Evolutionary conservation across 2,797 vertebrate genomes (phyloP), one percentile per base, ranked within the genome.

Genomic region (Eupleurogrammus muticus): DNA sequence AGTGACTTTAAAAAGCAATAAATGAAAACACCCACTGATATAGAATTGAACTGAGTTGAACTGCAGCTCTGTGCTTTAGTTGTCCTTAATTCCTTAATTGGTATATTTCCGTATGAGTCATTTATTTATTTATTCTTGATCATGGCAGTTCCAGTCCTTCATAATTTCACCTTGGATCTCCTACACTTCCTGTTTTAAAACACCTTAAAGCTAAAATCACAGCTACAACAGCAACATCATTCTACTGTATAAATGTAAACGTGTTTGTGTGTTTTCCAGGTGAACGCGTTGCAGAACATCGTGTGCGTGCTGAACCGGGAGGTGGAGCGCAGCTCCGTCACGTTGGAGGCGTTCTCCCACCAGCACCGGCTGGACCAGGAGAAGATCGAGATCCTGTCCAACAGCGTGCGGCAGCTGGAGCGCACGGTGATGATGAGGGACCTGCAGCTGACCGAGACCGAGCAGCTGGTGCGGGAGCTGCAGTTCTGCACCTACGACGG

Each of bases 251-350:
- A 28, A 28, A 28, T 28, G 16, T 34, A 0, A 3, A 1, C 55
- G 54, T 53, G 6, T 74, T 53, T 52, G 84, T 1, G 89, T 90
- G n/a, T 16, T 80, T 81, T 0, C 81, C 95, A 98, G 92, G 94
- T 96, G 0, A 92, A 75, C 0, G 96, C 97, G 11, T 94, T 99
- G 42, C 96, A 99, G 92, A 97, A 97, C 90, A 98, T 98, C 0
- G 96, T 97, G 32, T 98, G 97, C 0, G 97, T 99, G 63, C 91
- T 99, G 55, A 99, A 98, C 84, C 95, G 96, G 7, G 97, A 99
- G 75, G 96, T 99, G 86, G 97, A 98, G 79, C 91, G 96, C 48
- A 94, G 93, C 5, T 95, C 96, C 0, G 66, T 96, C 0, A 95
- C 94, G 0, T 75, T 95, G 0, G 97, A 98, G 81, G 96, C 97